phyloP scores from a whole-genome alignment of 2,888 invertebrate species.

The Subacronicta megacephala region DNA sequence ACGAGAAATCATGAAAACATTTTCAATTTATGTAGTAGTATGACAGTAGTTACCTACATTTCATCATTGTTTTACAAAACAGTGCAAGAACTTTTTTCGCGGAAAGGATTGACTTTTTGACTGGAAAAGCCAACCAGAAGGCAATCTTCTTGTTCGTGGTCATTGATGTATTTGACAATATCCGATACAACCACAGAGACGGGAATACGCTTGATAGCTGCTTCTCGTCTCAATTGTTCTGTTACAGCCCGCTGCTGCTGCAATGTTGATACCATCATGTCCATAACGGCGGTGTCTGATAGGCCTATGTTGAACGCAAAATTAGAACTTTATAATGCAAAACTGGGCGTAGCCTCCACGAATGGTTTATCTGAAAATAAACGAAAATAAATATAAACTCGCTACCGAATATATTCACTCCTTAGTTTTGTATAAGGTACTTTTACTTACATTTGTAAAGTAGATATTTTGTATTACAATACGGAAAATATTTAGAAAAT shows the following conservation, averaged over 20 bases:
- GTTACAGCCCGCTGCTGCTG: constrained; percentile 98
- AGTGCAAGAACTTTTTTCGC: constrained; percentile 97
- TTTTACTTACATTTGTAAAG: constrained; percentile 29
- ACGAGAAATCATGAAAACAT: too few species aligned
- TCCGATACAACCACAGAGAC: constrained; percentile 97
- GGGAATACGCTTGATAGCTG: constrained; percentile 95
- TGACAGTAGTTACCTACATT: constrained; percentile 23
- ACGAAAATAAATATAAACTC: not conserved
- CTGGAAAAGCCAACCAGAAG: constrained; percentile 97
- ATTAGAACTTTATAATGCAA: constrained; percentile 71
- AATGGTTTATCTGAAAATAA: constrained; percentile 56
- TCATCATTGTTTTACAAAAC: constrained; percentile 90
- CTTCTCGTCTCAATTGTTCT: constrained; percentile 97
- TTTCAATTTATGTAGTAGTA: too few species aligned
- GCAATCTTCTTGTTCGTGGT: constrained; percentile 98
- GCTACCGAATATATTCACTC: not conserved
- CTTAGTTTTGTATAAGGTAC: constrained; percentile 7
- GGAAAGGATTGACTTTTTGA: constrained; percentile 98
- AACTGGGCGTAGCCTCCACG: constrained; percentile 84
- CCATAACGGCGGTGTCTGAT: constrained; percentile 96
- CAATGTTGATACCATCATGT: constrained; percentile 97
- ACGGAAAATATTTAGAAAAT: constrained; percentile 4
- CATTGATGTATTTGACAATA: constrained; percentile 96
- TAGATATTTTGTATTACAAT: constrained; percentile 13
- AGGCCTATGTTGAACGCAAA: constrained; percentile 94